Conservation (phyloP, 2,888 invertebrate species). For the Dysmachus trigonus region DNA sequence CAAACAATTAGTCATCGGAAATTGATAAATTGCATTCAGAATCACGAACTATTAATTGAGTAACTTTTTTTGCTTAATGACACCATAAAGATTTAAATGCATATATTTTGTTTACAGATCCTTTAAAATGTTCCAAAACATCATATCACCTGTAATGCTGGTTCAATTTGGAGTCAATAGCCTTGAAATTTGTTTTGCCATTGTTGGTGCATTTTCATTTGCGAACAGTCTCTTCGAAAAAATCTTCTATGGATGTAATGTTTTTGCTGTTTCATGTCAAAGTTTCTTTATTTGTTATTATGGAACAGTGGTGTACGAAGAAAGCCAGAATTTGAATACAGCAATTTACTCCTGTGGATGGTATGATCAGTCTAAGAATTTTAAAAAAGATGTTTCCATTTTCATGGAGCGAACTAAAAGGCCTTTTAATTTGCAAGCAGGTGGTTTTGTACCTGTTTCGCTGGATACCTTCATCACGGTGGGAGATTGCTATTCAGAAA, state of each 20-base stretch:
- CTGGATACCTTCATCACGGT: not conserved
- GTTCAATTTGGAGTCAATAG: not conserved
- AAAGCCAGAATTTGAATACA: not conserved
- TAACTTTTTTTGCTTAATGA: not conserved
- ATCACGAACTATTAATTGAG: not conserved
- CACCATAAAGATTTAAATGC: not conserved
- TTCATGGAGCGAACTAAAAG: not conserved
- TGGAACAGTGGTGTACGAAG: not conserved
- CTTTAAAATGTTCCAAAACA: not conserved
- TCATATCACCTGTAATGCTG: not conserved
- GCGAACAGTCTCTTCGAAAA: not conserved
- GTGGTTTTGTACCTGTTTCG: not conserved
- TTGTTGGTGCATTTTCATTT: not conserved
- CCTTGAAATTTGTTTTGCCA: not conserved
- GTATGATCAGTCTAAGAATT: not conserved
- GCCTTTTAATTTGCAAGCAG: not conserved
- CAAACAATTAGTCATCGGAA: not conserved
- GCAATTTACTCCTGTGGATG: not conserved
- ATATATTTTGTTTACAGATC: not conserved
- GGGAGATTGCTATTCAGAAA: not conserved
- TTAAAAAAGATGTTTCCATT: not conserved
- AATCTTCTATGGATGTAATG: not conserved
- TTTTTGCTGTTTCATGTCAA: not conserved
- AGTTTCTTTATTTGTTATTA: not conserved
- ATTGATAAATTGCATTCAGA: not conserved